Evolutionary conservation across 2,797 vertebrate species (phyloP).

Genomic region (Myotis myotis): DNA sequence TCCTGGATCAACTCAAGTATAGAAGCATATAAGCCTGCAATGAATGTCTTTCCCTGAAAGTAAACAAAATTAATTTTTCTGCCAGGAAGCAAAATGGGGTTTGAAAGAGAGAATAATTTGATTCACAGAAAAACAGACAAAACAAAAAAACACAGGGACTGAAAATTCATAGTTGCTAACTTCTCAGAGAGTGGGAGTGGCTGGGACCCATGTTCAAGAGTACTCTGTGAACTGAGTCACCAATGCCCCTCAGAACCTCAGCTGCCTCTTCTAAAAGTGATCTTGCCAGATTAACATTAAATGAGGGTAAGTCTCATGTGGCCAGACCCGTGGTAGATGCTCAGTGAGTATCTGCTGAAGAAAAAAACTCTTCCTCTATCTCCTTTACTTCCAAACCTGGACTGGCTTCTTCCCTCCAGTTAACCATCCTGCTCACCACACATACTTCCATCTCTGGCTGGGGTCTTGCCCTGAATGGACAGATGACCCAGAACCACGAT

Average conservation of each 20-base stretch:
- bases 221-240: neutral
- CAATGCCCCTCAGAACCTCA: neutral
- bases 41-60: slow-evolving; percentile 16
- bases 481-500: neutral
- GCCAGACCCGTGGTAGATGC: neutral
- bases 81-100: neutral
- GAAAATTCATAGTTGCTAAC: neutral
- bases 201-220: neutral
- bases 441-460: neutral
- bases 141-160: neutral
- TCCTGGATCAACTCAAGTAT: neutral
- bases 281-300: neutral
- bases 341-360: neutral
- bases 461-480: neutral
- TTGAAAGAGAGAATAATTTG: slow-evolving; percentile 10
- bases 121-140: neutral
- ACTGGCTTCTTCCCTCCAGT: neutral
- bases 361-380: neutral
- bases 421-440: neutral
- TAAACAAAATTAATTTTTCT: neutral
- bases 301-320: neutral
- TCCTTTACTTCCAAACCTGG: neutral
- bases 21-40: neutral
- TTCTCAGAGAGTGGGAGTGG: neutral
- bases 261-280: neutral